A percentile compares a stretch with the other conserved stretches of the same genome.
Conservation (phyloP, 1,140 invertebrate genomes). For the Euura saliciscinereae region DNA sequence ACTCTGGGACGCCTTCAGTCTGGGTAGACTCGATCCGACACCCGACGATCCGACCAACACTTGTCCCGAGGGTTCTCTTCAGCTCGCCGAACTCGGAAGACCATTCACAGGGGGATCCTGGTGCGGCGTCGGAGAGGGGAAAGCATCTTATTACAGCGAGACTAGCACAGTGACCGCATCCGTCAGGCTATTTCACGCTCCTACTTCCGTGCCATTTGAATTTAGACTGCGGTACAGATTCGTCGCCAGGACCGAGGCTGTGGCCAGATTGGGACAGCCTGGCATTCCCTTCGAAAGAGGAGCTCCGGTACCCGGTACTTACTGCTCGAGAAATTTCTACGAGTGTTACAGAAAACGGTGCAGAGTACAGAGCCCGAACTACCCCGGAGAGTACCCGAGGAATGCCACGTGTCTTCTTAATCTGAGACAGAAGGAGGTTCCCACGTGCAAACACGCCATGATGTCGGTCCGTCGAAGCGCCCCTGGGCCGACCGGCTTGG, state of each 20-base stretch:
- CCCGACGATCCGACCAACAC: slow-evolving; percentile 65
- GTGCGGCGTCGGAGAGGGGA: slow-evolving; percentile 77
- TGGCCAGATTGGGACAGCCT: slow-evolving; percentile 76
- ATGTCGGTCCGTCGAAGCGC: slow-evolving; percentile 68
- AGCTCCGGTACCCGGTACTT: slow-evolving; percentile 82
- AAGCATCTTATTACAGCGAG: slow-evolving; percentile 85
- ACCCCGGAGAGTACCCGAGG: slow-evolving; percentile 88
- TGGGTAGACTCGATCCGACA: slow-evolving; percentile 72
- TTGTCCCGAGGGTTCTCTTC: slow-evolving; percentile 85
- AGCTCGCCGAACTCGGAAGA: slow-evolving; percentile 78
- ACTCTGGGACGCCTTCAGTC: slow-evolving; percentile 82
- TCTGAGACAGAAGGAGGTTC: slow-evolving; percentile 79
- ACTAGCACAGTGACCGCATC: slow-evolving; percentile 82
- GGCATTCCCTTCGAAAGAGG: slow-evolving; percentile 76
- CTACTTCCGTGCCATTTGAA: slow-evolving; percentile 70
- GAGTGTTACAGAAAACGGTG: slow-evolving; percentile 85
- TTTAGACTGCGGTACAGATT: slow-evolving; percentile 79
- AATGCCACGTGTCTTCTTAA: slow-evolving; percentile 86
- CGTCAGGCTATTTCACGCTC: slow-evolving; percentile 73
- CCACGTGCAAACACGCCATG: slow-evolving; percentile 88
- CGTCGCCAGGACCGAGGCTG: slow-evolving; percentile 73
- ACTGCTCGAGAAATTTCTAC: slow-evolving; percentile 86
- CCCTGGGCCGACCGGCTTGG: slow-evolving; percentile 28
- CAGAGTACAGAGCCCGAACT: slow-evolving; percentile 86
- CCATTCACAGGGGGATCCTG: slow-evolving; percentile 84